phyloP scores from a whole-genome alignment of 1,140 invertebrate species.

The Drosophila ambigua region DNA sequence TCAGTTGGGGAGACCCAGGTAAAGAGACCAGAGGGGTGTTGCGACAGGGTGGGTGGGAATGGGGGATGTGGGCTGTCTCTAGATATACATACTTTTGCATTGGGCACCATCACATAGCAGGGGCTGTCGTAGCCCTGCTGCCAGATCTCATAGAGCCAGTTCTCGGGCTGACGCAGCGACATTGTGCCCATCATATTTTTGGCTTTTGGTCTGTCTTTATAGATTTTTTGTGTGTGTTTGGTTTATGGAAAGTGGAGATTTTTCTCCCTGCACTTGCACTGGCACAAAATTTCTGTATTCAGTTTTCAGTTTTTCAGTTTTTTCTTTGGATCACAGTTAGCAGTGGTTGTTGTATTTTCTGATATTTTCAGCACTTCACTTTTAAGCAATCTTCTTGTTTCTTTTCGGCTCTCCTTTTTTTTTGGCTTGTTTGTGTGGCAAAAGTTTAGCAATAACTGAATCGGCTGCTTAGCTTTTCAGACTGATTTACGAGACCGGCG shows the following conservation, averaged over 20 bases:
- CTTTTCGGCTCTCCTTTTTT: constrained; percentile 23
- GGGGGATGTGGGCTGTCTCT: background rate
- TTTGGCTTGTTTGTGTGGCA: constrained; percentile 57
- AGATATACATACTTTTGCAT: constrained; percentile 86
- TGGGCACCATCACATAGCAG: constrained; percentile 87
- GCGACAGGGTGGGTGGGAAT: background rate
- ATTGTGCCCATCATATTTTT: constrained; percentile 81
- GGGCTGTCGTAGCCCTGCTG: constrained; percentile 86
- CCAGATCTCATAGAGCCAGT: constrained; percentile 87
- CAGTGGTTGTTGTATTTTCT: constrained; percentile 20
- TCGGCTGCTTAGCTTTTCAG: constrained; percentile 54
- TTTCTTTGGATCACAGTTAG: constrained; percentile 39
- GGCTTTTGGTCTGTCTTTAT: constrained; percentile 18
- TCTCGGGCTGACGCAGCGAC: constrained; percentile 84
- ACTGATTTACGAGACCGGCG: constrained; percentile 76
- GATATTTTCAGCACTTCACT: constrained; percentile 42
- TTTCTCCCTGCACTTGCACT: constrained; percentile 30
- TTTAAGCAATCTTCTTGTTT: constrained; percentile 17
- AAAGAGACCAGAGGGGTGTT: constrained; percentile 3
- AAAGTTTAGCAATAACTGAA: constrained; percentile 82
- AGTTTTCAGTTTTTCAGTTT: constrained; percentile 6
- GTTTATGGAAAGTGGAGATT: constrained; percentile 24
- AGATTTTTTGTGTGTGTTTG: constrained; percentile 20
- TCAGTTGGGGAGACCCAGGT: constrained; percentile 36
- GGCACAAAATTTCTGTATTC: constrained; percentile 1